These are phyloP conservation scores for Phlogophora meticulosa DNA, from an alignment of 2,888 invertebrate genomes.

Conservation along the genomic window DNA sequence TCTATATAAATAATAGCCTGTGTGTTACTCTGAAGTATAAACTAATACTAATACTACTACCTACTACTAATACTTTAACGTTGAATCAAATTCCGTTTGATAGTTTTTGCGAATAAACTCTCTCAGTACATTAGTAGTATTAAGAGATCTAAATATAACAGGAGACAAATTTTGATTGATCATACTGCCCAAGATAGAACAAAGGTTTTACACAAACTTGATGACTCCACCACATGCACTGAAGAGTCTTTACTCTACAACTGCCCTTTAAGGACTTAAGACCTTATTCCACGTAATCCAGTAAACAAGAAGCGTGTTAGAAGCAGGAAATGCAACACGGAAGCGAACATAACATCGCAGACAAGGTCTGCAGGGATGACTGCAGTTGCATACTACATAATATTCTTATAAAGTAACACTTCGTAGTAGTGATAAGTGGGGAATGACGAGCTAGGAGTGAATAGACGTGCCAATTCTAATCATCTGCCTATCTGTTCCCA, in stretches of 20 bases:
- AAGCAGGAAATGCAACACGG: constrained; percentile 72
- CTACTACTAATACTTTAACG: too few relatives aligned
- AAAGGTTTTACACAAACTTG: constrained; percentile 30
- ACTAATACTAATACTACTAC: too few relatives aligned
- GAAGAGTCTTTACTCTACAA: constrained; percentile 1
- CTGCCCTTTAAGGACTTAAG: constrained; percentile 31
- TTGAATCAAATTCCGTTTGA: too few relatives aligned
- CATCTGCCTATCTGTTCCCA: too few relatives aligned
- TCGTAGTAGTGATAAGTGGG: constrained; percentile 4
- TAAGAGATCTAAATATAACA: background rate
- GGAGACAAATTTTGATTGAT: background rate
- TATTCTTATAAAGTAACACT: constrained; percentile 53
- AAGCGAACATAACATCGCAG: constrained; percentile 61
- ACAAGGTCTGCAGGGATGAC: constrained; percentile 64
- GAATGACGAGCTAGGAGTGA: constrained; percentile 21
- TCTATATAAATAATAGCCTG: too few relatives aligned
- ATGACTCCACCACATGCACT: background rate
- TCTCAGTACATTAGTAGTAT: too few relatives aligned
- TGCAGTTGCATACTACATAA: constrained; percentile 54
- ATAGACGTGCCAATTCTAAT: constrained; percentile 13
- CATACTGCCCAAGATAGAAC: constrained; percentile 12
- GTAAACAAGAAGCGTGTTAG: constrained; percentile 46
- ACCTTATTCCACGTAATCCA: constrained; percentile 27
- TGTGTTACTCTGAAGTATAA: too few relatives aligned
- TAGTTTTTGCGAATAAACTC: too few relatives aligned